Percentiles rank a stretch among this genome's conserved stretches.
Conservation (phyloP, 1,140 invertebrate genomes). For the Caerostris darwini region DNA sequence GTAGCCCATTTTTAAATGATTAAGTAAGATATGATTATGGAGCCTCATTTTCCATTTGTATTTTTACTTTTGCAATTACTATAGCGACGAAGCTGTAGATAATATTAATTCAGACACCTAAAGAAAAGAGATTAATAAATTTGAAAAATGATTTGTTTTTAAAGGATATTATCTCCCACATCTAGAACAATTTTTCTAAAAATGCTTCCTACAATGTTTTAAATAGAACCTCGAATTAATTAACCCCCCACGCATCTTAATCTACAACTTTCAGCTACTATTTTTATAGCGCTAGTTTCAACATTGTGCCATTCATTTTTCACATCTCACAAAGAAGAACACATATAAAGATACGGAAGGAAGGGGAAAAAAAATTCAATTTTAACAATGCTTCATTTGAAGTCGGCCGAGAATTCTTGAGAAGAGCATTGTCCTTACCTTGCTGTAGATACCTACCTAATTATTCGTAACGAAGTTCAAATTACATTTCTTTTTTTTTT, state of each 20-base stretch:
- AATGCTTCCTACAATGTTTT: too few relatives aligned
- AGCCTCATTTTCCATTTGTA: too few relatives aligned
- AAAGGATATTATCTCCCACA: too few relatives aligned
- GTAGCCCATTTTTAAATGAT: too few relatives aligned
- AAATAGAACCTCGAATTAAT: neutral
- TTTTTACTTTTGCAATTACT: too few relatives aligned
- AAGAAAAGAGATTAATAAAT: too few relatives aligned
- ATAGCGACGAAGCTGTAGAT: too few relatives aligned
- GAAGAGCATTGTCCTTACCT: constrained; percentile 45
- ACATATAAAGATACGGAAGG: neutral
- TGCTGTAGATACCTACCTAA: constrained; percentile 23
- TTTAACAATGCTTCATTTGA: constrained; percentile 52
- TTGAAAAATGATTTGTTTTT: too few relatives aligned
- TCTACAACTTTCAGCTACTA: neutral
- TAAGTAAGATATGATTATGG: too few relatives aligned
- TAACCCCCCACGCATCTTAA: neutral
- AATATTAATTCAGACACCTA: too few relatives aligned
- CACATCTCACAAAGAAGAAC: neutral
- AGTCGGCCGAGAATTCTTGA: neutral
- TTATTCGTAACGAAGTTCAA: constrained; percentile 41
- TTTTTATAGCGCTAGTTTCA: neutral
- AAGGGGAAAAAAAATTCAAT: neutral
- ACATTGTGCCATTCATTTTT: neutral
- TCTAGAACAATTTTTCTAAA: too few relatives aligned
- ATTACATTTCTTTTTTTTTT: constrained; percentile 29